phyloP scores from a whole-genome alignment of 2,113 vertebrate genomes.

The Poicephalus meyeri region DNA sequence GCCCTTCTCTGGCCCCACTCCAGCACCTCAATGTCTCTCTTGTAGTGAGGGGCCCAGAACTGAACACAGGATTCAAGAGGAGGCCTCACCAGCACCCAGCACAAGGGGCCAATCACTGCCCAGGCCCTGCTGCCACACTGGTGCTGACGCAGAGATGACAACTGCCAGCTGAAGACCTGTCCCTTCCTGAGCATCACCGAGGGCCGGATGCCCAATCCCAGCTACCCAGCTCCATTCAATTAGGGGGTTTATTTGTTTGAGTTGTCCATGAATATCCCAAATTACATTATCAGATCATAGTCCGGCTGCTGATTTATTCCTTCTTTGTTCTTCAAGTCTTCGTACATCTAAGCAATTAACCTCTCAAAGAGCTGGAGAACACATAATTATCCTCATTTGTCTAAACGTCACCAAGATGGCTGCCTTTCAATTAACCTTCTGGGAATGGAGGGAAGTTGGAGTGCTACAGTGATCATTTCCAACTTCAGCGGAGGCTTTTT shows the following conservation, averaged over 20 bases:
- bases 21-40: neutral
- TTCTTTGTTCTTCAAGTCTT: slow-evolving; percentile 81
- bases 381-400: slow-evolving; percentile 86
- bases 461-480: slow-evolving; percentile 82
- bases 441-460: slow-evolving; percentile 79
- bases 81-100: neutral
- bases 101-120: neutral
- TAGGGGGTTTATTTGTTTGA: slow-evolving; percentile 79
- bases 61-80: neutral
- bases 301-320: slow-evolving; percentile 79
- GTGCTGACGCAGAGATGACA: neutral
- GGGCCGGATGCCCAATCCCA: neutral
- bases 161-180: neutral
- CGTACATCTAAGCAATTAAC: slow-evolving; percentile 84
- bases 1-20: neutral
- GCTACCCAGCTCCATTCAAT: slow-evolving; percentile 53
- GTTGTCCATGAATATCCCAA: slow-evolving; percentile 72
- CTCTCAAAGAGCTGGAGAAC: slow-evolving; percentile 81
- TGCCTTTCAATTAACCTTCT: slow-evolving; percentile 85
- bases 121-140: neutral
- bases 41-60: neutral
- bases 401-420: slow-evolving; percentile 83
- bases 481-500: slow-evolving; percentile 68
- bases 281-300: slow-evolving; percentile 79
- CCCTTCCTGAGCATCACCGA: neutral